Conservation (phyloP, 2,113 vertebrate species). For the Leptocoma aspasia region DNA sequence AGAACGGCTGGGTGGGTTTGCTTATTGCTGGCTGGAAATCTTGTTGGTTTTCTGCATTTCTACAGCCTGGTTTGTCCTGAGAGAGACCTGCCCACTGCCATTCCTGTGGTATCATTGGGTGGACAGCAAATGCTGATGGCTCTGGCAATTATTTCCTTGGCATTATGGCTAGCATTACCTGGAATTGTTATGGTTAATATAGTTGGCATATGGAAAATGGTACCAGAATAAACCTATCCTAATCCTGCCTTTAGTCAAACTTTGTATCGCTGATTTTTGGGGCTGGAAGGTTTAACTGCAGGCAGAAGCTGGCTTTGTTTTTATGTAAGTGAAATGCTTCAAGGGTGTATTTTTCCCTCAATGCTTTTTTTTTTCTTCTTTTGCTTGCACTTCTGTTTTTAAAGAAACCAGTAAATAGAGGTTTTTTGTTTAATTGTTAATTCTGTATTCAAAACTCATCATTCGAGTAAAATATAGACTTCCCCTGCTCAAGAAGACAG, state of each 20-base stretch:
- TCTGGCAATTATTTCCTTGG: background rate
- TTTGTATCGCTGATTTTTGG: background rate
- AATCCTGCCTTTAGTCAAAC: background rate
- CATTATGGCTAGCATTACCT: background rate
- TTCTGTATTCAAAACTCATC: background rate
- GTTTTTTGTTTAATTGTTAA: background rate
- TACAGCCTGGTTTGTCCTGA: background rate
- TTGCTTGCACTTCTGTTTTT: background rate
- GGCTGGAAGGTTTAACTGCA: background rate
- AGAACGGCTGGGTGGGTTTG: background rate
- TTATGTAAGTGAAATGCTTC: background rate
- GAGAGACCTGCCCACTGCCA: background rate
- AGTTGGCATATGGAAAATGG: background rate
- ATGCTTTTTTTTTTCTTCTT: too few relatives aligned
- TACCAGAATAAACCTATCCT: background rate
- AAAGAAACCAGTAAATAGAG: background rate
- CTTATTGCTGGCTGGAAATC: background rate
- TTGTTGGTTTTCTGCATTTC: background rate
- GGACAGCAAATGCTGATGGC: background rate
- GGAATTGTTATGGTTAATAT: background rate
- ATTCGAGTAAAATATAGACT: background rate
- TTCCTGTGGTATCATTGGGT: background rate
- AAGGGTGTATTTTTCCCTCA: background rate
- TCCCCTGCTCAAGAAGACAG: background rate
- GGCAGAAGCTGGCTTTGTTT: background rate